Percentiles rank a stretch among this genome's conserved stretches.
Evolutionary conservation across 2,888 invertebrate species (phyloP).

Genomic region (Aspidiotus rigidus): DNA sequence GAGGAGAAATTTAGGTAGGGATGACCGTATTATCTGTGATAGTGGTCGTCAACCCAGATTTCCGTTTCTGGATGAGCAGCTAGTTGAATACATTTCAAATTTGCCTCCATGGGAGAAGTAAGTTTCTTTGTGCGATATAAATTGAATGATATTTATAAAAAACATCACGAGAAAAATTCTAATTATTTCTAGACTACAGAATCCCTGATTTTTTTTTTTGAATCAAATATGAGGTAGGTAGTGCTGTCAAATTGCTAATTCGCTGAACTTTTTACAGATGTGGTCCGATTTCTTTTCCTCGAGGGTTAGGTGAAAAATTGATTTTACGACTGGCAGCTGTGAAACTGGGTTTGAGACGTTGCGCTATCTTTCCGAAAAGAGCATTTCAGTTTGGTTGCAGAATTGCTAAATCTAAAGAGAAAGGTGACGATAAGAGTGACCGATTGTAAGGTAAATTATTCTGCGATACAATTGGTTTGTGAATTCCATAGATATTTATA

Average conservation of each 20-base stretch:
- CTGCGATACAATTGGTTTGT: no score
- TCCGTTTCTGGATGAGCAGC: slow-evolving; percentile 53
- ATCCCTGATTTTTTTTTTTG: not conserved
- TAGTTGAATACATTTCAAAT: slow-evolving; percentile 54
- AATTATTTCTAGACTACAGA: no score
- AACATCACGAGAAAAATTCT: no score
- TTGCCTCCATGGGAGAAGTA: slow-evolving; percentile 62
- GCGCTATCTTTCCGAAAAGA: slow-evolving; percentile 69
- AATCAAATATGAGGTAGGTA: slow-evolving; percentile 6
- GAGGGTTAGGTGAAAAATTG: slow-evolving; percentile 88
- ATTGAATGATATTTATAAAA: no score
- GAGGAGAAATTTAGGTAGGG: slow-evolving; percentile 82
- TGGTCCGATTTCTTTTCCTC: slow-evolving; percentile 43
- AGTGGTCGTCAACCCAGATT: slow-evolving; percentile 76
- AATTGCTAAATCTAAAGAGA: slow-evolving; percentile 85
- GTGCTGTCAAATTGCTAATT: no score
- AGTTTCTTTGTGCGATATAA: slow-evolving; percentile 28
- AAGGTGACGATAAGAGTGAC: slow-evolving; percentile 61
- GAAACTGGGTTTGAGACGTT: slow-evolving; percentile 54
- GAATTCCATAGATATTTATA: no score
- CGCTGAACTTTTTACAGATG: slow-evolving; percentile 46
- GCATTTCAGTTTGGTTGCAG: slow-evolving; percentile 96
- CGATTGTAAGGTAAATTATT: slow-evolving; percentile 31
- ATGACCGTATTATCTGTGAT: slow-evolving; percentile 86
- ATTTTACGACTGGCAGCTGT: slow-evolving; percentile 66